Evolutionary conservation across 35 echinoderm and acorn worm species (phyloP).

Genomic region (Acanthaster planci): DNA sequence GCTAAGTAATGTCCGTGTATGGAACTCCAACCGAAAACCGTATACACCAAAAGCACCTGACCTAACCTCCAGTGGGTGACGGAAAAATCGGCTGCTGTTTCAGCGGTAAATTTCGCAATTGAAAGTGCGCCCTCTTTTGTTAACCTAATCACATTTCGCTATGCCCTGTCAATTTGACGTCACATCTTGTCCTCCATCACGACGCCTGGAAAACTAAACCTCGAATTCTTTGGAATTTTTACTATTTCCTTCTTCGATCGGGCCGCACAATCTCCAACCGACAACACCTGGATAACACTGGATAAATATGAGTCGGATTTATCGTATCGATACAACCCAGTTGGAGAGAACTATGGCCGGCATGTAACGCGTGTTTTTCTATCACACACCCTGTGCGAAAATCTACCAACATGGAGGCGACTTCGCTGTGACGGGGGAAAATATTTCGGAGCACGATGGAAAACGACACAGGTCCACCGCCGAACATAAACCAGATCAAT

Average conservation of each 20-base stretch:
- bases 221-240: slow-evolving; percentile 24
- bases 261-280: background rate
- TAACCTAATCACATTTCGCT: background rate
- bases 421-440: slow-evolving; percentile 12
- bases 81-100: no score
- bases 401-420: background rate
- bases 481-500: slow-evolving; percentile 97
- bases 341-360: background rate
- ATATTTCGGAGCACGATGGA: slow-evolving; percentile 63
- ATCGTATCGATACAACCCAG: background rate
- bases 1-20: no score
- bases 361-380: background rate
- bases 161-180: slow-evolving; percentile 47
- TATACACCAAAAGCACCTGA: no score
- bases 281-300: slow-evolving; percentile 15
- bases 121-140: slow-evolving; percentile 11
- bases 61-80: no score
- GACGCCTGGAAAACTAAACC: slow-evolving; percentile 20
- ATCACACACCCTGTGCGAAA: slow-evolving; percentile 8
- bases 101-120: no score
- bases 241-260: background rate
- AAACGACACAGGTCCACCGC: slow-evolving; percentile 89
- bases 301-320: slow-evolving; percentile 8
- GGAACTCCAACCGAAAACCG: no score
- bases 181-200: slow-evolving; percentile 29